Evolutionary conservation across 2,797 vertebrate genomes (phyloP), one percentile per base, ranked within the genome.

Genomic region (Micromesistius poutassou): DNA sequence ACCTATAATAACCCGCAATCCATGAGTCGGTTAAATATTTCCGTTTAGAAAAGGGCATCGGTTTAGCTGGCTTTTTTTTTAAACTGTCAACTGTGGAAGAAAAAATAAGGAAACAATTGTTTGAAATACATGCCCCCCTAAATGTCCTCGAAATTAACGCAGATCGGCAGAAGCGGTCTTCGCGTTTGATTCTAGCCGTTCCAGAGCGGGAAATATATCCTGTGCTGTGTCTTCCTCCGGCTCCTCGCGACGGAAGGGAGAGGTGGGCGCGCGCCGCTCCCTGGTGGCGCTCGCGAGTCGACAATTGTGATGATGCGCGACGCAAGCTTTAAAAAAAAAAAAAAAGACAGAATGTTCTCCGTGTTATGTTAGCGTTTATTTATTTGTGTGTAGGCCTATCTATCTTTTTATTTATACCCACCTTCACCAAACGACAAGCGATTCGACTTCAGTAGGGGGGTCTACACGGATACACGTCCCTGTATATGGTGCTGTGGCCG

Each of bases 341-440:
- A 81, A 82, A 86, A 87, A 85, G 83, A 84, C 82, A 79, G 70
- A 80, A 74, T 66, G 75, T 76, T 71, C 74, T 70, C 40, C 79
- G 79, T 73, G 84, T 74, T 83, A 42, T 12, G 12, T 42, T 42
- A 42, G 40, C 38, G 12, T 42, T 12, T 85, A 86, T 70, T 12
- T 85, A 84, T 86, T 79, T 88, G 81, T 89, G 82, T 88, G 86
- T 81, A n/a, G n/a, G n/a, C n/a, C n/a, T n/a, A 76, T 74, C 68
- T 79, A 50, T 28, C 22, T 16, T 30, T 7, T 30, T 28, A 30
- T 50, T 50, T 50, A 42, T 14, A 42, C 12, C 12, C 40, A 42
- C 40, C 14, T 42, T 42, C 40, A 13, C 2, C 14, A 13, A 42
- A 42, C 14, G 14, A 14, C 12, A 42, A 14, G 40, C 1, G 12